Percentiles rank a stretch among this genome's conserved stretches.
Evolutionary conservation across 2,888 invertebrate species (phyloP).

Genomic region (Auanema freiburgensis): DNA sequence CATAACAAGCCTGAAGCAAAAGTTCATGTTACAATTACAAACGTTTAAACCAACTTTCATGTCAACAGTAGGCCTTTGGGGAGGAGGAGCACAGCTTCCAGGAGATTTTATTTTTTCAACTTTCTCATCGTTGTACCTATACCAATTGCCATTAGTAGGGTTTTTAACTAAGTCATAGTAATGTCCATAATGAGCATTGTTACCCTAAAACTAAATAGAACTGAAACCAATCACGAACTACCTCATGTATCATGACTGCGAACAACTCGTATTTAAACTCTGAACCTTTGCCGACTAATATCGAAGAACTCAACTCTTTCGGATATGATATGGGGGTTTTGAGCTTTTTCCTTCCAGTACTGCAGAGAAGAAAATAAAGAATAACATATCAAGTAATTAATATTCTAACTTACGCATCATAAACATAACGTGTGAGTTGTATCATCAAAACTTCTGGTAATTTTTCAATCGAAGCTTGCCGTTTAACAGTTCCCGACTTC

Average conservation of each 20-base stretch:
- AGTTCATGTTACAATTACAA: constrained; percentile 23
- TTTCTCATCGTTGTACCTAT: constrained; percentile 73
- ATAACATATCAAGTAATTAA: background rate
- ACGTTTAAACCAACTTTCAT: constrained; percentile 12
- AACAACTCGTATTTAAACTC: constrained; percentile 69
- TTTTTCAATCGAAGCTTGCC: constrained; percentile 28
- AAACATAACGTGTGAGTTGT: constrained; percentile 55
- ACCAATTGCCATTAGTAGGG: constrained; percentile 70
- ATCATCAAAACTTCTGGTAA: constrained; percentile 57
- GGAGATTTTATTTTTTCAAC: background rate
- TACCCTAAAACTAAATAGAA: constrained; percentile 65
- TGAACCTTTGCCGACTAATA: constrained; percentile 8
- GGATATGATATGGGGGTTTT: constrained; percentile 53
- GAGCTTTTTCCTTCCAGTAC: constrained; percentile 53
- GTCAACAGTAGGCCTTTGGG: constrained; percentile 6
- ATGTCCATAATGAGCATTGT: constrained; percentile 74
- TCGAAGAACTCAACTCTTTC: constrained; percentile 22
- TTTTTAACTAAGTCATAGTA: constrained; percentile 72
- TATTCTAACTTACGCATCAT: constrained; percentile 31
- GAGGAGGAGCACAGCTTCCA: background rate
- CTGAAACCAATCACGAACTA: background rate
- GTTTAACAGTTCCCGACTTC: constrained; percentile 32
- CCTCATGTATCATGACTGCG: constrained; percentile 74
- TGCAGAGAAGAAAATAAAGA: constrained; percentile 9
- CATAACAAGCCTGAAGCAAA: constrained; percentile 33